Base-by-base conservation (phyloP, 2,113 vertebrate species). In the Daboia siamensis region DNA sequence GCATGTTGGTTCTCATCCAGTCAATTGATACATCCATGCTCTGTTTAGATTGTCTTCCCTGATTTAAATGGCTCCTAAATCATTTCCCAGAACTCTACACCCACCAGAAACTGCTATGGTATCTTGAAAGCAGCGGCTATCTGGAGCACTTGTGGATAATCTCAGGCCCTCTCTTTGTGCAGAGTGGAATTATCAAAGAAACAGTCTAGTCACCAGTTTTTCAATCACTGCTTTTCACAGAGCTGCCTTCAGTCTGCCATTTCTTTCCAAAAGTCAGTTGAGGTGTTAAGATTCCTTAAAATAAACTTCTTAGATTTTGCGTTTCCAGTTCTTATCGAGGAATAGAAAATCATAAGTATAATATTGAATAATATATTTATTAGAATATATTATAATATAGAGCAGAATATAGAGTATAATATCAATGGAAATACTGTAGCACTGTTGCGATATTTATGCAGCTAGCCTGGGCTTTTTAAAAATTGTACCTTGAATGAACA, bases 401-500 rank as follows among this genome's bases (percentile, higher is more conserved):
- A 69, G 64, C 2, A 57, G 56, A 23, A 7, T 57, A 57, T 80
- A 80, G 17, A 80, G 17, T 44, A 80, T 20, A 57, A 23, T 23
- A 23, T 7, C 33, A 44, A 80, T 80, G 33, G 74, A 80, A 44
- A 80, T 80, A 80, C n/a, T 80, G 74, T 80, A 39, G 69, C 33
- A 80, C 7, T 21, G 33, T 44, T 80, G 17, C 9, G 20, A 80
- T 21, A 80, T 44, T 80, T 80, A 80, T 44, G n/a, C 17, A 44
- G 33, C 0, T 88, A 52, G 92, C 90, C 91, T 1, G 0, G 92
- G 29, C 64, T 84, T 8, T 0, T 93, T 5, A 24, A 80, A 87
- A 85, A 26, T 93, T 17, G 0, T 59, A 13, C 48, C 94, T 86
- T 88, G 86, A 91, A 90, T 90, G 94, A 95, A 94, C 91, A 93